Evolutionary conservation across 2,888 invertebrate genomes (phyloP), one percentile per base, ranked within the genome.

Genomic region (Latrodectus hesperus): DNA sequence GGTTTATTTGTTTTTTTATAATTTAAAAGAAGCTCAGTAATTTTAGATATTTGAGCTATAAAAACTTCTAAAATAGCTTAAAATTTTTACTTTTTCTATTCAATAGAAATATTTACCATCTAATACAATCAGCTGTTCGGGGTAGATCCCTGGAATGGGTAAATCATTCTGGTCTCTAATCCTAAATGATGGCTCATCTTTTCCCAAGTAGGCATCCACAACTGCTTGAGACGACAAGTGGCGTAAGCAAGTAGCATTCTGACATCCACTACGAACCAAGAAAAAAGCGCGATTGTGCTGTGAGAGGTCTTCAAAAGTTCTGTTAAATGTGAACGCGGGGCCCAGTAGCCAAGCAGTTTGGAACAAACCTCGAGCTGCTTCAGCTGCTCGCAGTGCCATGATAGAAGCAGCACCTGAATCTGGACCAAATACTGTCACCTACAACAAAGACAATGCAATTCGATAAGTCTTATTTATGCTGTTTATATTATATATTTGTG

Each of bases 91-190:
- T 5, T 38, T 38, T 38, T 38, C 5, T 38, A 38, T 3, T 38
- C 3, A 38, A 38, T 60, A 60, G 64, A 14, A 16, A 51, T 52
- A 79, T 89, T 85, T 60, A 89, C 90, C 89, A 75, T 90, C 90
- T 10, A 90, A 52, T n/a, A 88, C 85, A 51, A 90, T 89, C 17
- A 90, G 80, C 55, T 90, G 90, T 51, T 90, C 89, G 9, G 90
- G 88, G 55, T 85, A 89, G 16, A 90, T 90, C 12, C 90, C 90
- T 70, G 80, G 74, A 17, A 90, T 90, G 1, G 91, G 91, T 14
- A 91, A 86, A 70, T 90, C 90, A 17, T 89, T 89, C 70, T 90
- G 91, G 75, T 91, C 91, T 14, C 88, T 71, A 88, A 91, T 91
- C 9, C 88, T 81, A 90, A 91, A 91, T 53, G 90, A 90, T 0